Conservation (phyloP, 2,888 invertebrate species). For the Boloria selene region DNA sequence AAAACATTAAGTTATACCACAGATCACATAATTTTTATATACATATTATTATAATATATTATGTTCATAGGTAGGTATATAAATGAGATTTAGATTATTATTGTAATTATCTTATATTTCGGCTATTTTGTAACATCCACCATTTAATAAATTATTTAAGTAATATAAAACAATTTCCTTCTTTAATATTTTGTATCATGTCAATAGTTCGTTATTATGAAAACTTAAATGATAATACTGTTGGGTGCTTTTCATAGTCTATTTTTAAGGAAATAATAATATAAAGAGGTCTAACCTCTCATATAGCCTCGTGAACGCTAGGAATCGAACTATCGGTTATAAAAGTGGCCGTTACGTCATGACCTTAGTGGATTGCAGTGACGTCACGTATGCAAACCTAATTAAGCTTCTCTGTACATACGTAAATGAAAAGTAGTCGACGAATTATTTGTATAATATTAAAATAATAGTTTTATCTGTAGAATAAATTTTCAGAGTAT, state of each 20-base stretch:
- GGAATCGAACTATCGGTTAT: conserved; percentile 33
- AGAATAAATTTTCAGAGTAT: conserved; percentile 41
- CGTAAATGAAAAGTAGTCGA: neutral
- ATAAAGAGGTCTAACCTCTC: conserved; percentile 30
- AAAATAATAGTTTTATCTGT: neutral
- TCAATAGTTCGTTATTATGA: no score
- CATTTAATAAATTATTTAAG: no score
- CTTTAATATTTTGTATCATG: no score
- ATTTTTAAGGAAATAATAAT: conserved; percentile 33
- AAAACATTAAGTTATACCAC: conserved; percentile 4
- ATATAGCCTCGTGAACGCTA: conserved; percentile 31
- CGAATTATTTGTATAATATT: no score
- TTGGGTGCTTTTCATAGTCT: conserved; percentile 18
- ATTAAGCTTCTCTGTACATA: conserved; percentile 47
- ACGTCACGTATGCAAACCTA: conserved; percentile 64
- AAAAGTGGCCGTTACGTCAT: conserved; percentile 71
- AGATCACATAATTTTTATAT: conserved; percentile 8
- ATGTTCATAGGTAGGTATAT: no score
- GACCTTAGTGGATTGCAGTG: conserved; percentile 72
- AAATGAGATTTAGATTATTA: no score
- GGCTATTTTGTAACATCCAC: no score
- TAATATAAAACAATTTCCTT: no score
- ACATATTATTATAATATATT: no score
- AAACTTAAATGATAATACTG: neutral
- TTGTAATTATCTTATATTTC: no score